A percentile compares a stretch with the other conserved stretches of the same genome.
phyloP scores from a whole-genome alignment of 2,797 vertebrate genomes.

The Gymnoscopelus microlampas region DNA sequence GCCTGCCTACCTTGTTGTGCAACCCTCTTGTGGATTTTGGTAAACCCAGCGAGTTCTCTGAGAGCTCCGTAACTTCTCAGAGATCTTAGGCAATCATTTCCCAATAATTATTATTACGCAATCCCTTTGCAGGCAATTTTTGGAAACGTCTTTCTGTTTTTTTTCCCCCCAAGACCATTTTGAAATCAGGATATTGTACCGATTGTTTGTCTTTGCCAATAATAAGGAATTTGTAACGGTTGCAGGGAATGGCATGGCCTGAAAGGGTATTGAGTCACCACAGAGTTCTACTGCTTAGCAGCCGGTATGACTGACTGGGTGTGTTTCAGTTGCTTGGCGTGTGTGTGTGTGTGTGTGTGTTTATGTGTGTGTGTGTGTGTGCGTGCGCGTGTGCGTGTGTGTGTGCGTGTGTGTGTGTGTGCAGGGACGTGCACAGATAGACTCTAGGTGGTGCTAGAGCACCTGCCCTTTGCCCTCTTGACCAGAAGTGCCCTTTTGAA shows the following conservation, averaged over 20 bases:
- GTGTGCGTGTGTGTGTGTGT: background rate
- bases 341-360: slow-evolving; percentile 4
- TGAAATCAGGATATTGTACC: background rate
- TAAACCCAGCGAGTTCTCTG: slow-evolving; percentile 25
- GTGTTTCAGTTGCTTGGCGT: slow-evolving; percentile 1
- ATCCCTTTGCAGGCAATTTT: background rate
- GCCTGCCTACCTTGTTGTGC: slow-evolving; percentile 53
- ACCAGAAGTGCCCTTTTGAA: no score
- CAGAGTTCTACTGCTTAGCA: slow-evolving; percentile 12
- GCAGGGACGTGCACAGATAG: no score
- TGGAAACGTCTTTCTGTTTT: no score
- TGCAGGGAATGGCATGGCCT: background rate
- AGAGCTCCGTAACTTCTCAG: slow-evolving; percentile 15
- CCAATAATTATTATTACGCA: slow-evolving; percentile 22
- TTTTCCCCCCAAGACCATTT: background rate
- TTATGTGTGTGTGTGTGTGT: background rate
- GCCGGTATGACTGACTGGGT: slow-evolving; percentile 7
- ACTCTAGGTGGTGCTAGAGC: no score
- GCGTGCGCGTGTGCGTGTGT: background rate
- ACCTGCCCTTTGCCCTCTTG: no score
- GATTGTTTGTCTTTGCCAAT: background rate
- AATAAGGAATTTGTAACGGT: background rate
- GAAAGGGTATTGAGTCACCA: slow-evolving; percentile 26
- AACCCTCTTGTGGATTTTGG: slow-evolving; percentile 53
- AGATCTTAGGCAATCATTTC: slow-evolving; percentile 19